These are phyloP conservation scores for Plebejus anna DNA, from an alignment of 2,888 invertebrate species.

Conservation along the genomic window DNA sequence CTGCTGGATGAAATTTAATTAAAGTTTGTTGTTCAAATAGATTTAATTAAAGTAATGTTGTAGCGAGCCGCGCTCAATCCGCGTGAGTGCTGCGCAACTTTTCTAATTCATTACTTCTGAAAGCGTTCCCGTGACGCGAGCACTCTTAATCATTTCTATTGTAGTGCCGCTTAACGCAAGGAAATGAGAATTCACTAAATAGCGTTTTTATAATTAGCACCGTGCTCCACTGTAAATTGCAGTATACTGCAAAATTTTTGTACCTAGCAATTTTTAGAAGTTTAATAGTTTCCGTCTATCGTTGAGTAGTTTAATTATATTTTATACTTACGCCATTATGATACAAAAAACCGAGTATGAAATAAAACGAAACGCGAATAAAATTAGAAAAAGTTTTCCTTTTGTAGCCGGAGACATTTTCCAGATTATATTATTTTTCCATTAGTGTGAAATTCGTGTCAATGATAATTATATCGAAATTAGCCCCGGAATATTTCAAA, in stretches of 20 bases:
- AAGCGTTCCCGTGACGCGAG: slow-evolving; percentile 78
- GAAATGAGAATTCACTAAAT: slow-evolving; percentile 39
- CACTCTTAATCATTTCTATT: slow-evolving; percentile 80
- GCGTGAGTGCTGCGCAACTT: slow-evolving; percentile 79
- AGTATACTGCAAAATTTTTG: background rate
- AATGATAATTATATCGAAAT: slow-evolving; percentile 67
- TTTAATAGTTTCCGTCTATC: background rate
- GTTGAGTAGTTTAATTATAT: background rate
- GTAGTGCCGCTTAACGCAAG: slow-evolving; percentile 60
- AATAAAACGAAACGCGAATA: background rate
- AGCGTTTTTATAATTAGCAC: slow-evolving; percentile 44
- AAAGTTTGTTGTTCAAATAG: slow-evolving; percentile 82
- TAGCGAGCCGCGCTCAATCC: slow-evolving; percentile 75
- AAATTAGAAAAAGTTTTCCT: slow-evolving; percentile 6
- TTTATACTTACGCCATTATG: background rate
- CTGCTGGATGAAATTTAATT: slow-evolving; percentile 81
- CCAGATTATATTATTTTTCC: slow-evolving; percentile 53
- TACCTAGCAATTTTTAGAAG: background rate
- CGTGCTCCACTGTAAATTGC: slow-evolving; percentile 18
- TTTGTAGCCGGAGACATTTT: slow-evolving; percentile 4
- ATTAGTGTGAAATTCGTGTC: slow-evolving; percentile 63
- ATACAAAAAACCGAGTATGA: background rate
- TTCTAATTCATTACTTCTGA: slow-evolving; percentile 80
- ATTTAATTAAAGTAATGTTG: slow-evolving; percentile 82
- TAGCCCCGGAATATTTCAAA: slow-evolving; percentile 65